Evolutionary conservation across 2,113 vertebrate genomes (phyloP), one percentile per base, ranked within the genome.

Genomic region (Pomatorhinus ruficollis): DNA sequence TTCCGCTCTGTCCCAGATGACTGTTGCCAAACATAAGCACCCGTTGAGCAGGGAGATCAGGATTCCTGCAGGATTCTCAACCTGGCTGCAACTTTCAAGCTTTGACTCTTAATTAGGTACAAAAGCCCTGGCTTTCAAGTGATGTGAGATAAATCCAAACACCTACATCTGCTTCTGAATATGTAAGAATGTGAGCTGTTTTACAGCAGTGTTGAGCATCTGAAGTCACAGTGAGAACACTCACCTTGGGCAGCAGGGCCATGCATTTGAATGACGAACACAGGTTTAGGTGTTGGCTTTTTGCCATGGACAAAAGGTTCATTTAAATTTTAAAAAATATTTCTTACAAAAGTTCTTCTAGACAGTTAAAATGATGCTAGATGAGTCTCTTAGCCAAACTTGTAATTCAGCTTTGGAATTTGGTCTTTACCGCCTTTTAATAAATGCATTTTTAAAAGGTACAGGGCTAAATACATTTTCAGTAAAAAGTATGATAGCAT

Each of bases 401-500:
- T 31, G 15, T 65, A n/a, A 77, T 70, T 75, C 68, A 86, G 65
- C 49, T 87, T 96, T 87, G 72, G 68, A 93, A 84, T 90, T 80
- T 56, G 60, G 61, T 75, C 69, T 68, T 82, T 53, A 31, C 47
- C 8, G 16, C 47, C 47, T 92, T 92, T 60, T 40, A 89, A 47
- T 91, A 81, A 70, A 70, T 87, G 53, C 53, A 80, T 89, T 87
- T 79, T 65, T 3, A 45, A 72, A 87, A 89, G 87, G 30, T 50
- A 87, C 60, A 84, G 52, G 37, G 60, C 69, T 87, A 71, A 79
- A 89, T 66, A 31, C 61, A 70, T 84, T 93, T 92, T 83, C 49
- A 68, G 39, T 60, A 22, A 17, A 23, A 85, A 56, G 11, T 68
- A 53, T 66, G 44, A 61, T 16, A 63, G 30, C 47, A 30, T 61